Percentiles rank a stretch among this genome's conserved stretches.
Evolutionary conservation across 1,140 invertebrate genomes (phyloP).

Genomic region (Atta colombica): DNA sequence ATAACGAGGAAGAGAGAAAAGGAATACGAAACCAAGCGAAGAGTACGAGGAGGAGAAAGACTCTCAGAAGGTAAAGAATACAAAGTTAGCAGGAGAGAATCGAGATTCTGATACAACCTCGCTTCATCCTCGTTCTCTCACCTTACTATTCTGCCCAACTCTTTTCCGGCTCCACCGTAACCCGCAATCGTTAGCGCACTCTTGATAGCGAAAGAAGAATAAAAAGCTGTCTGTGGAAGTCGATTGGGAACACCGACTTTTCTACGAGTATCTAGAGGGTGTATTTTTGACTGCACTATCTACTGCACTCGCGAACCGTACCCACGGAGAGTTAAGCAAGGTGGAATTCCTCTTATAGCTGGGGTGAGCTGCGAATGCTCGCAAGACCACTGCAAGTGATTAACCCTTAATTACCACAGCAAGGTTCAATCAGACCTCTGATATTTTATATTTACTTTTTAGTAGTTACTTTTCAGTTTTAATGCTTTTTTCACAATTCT

Average conservation of each 20-base stretch:
- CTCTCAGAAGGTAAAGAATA: constrained; percentile 68
- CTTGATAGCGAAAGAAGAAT: constrained; percentile 73
- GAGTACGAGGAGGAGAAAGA: background rate
- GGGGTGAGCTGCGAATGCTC: constrained; percentile 64
- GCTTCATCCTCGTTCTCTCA: constrained; percentile 40
- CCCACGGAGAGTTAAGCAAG: constrained; percentile 55
- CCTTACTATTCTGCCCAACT: constrained; percentile 17
- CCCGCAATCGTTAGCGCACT: constrained; percentile 76
- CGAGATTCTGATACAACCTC: constrained; percentile 48
- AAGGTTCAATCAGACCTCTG: constrained; percentile 7
- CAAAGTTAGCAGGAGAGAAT: constrained; percentile 72
- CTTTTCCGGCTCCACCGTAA: constrained; percentile 8
- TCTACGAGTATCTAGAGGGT: constrained; percentile 74
- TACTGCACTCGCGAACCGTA: constrained; percentile 63
- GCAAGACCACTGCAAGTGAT: constrained; percentile 68
- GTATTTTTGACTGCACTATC: constrained; percentile 78
- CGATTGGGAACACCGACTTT: constrained; percentile 61
- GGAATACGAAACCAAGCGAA: constrained; percentile 24
- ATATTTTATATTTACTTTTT: background rate
- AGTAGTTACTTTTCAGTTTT: background rate
- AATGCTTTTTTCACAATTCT: background rate
- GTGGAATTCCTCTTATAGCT: constrained; percentile 54
- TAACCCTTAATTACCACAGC: constrained; percentile 52
- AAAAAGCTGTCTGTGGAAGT: constrained; percentile 76
- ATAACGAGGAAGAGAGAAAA: constrained; percentile 27